These are phyloP conservation scores for Melanchra persicariae DNA, from an alignment of 2,888 invertebrate genomes.

Conservation along the genomic window DNA sequence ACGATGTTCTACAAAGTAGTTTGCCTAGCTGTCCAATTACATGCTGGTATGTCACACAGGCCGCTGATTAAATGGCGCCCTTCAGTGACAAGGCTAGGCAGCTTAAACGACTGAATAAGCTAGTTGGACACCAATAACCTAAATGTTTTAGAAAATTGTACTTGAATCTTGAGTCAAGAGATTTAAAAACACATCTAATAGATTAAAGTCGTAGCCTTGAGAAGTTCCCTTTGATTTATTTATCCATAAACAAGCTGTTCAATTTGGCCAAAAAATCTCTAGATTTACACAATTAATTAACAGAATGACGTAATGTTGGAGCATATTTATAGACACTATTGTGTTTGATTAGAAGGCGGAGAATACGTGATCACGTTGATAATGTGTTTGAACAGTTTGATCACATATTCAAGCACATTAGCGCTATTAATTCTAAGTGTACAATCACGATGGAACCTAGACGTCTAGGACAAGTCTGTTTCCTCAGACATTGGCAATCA, in stretches of 20 bases:
- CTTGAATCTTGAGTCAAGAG: not conserved
- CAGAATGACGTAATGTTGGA: constrained; percentile 24
- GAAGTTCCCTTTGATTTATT: not conserved
- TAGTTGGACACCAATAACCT: not conserved
- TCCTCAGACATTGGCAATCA: constrained; percentile 19
- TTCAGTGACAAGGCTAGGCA: no score
- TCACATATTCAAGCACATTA: constrained; percentile 36
- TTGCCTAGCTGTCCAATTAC: no score
- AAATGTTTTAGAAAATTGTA: constrained; percentile 3
- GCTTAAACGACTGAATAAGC: no score
- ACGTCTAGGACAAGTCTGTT: constrained; percentile 18
- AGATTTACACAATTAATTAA: constrained; percentile 26
- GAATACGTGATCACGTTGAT: constrained; percentile 50
- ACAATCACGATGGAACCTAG: constrained; percentile 26
- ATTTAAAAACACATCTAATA: not conserved
- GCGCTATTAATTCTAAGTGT: constrained; percentile 26
- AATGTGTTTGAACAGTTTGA: constrained; percentile 30
- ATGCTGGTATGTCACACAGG: no score
- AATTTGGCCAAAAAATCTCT: not conserved
- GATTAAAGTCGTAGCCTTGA: not conserved
- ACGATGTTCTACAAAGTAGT: no score
- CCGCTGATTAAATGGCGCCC: no score
- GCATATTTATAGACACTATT: constrained; percentile 34
- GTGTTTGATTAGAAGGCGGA: constrained; percentile 26
- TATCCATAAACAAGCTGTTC: not conserved